phyloP scores from a whole-genome alignment of 1,140 invertebrate genomes.

The Leptinotarsa defecta region DNA sequence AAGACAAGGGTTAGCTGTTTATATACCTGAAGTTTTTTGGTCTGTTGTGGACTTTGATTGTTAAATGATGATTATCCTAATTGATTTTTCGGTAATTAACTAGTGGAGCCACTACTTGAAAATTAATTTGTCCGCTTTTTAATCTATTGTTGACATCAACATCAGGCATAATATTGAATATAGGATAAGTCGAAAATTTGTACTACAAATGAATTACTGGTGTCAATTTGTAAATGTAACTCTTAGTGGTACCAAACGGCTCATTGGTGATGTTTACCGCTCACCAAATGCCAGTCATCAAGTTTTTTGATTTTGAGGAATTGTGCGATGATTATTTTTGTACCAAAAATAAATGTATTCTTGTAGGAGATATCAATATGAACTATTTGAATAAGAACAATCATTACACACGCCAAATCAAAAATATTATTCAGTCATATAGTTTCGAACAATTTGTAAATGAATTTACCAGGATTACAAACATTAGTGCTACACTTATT shows the following conservation, averaged over 20 bases:
- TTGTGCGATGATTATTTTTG: constrained; percentile 3
- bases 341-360: background rate
- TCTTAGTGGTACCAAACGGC: background rate
- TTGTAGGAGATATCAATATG: background rate
- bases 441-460: background rate
- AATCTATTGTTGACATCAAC: no score
- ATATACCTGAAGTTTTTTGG: no score
- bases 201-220: no score
- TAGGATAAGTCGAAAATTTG: no score
- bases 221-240: background rate
- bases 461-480: constrained; percentile 9
- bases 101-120: no score
- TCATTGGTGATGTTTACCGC: background rate
- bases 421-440: background rate
- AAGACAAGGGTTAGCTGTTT: no score
- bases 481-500: constrained; percentile 3
- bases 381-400: background rate
- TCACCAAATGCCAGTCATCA: constrained; percentile 6
- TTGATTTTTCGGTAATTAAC: no score
- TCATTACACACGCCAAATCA: constrained; percentile 6
- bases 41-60: no score
- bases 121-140: no score
- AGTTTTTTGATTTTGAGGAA: background rate
- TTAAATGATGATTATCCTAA: no score
- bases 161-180: no score